These are phyloP conservation scores for Aldrovandia affinis DNA, from an alignment of 2,797 vertebrate genomes.

Conservation along the genomic window DNA sequence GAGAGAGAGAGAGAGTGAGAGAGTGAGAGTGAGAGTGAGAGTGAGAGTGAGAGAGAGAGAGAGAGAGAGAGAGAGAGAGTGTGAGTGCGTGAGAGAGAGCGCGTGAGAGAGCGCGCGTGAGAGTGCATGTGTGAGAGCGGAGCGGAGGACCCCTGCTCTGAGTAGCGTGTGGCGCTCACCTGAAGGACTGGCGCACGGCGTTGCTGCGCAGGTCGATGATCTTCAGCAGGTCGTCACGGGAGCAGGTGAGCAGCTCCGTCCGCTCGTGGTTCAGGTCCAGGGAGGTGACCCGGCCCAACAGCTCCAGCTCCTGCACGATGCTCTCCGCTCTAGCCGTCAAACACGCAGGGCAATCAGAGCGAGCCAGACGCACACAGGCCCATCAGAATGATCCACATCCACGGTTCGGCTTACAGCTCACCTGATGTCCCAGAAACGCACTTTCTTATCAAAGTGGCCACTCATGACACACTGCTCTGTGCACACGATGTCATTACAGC, in stretches of 20 bases:
- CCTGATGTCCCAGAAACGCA: conserved; percentile 99
- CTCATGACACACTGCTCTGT: conserved; percentile 99
- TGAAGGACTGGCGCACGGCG: conserved; percentile 85
- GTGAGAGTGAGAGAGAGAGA: too few relatives aligned
- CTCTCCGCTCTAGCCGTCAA: conserved; percentile 80
- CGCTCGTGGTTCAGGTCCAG: conserved; percentile 92
- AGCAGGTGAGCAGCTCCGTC: conserved; percentile 90
- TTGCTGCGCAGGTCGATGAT: conserved; percentile 88
- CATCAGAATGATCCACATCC: background rate
- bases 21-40: too few relatives aligned
- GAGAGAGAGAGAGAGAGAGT: too few relatives aligned
- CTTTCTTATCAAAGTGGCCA: conserved; percentile 97
- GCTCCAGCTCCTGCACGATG: conserved; percentile 87
- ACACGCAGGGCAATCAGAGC: background rate
- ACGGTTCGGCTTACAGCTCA: conserved; percentile 51
- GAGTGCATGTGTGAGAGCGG: too few relatives aligned
- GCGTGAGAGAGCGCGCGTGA: too few relatives aligned
- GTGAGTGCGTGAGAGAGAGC: too few relatives aligned
- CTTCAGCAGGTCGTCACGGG: conserved; percentile 90
- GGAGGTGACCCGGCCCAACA: conserved; percentile 89
- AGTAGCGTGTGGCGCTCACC: too few relatives aligned
- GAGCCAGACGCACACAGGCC: conserved; percentile 17
- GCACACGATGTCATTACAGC: conserved; percentile 98
- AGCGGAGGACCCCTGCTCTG: background rate
- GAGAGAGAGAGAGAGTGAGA: too few relatives aligned